A percentile compares a stretch with the other conserved stretches of the same genome.
Evolutionary conservation across 1,140 invertebrate species (phyloP).

Genomic region (Drosophila erecta): DNA sequence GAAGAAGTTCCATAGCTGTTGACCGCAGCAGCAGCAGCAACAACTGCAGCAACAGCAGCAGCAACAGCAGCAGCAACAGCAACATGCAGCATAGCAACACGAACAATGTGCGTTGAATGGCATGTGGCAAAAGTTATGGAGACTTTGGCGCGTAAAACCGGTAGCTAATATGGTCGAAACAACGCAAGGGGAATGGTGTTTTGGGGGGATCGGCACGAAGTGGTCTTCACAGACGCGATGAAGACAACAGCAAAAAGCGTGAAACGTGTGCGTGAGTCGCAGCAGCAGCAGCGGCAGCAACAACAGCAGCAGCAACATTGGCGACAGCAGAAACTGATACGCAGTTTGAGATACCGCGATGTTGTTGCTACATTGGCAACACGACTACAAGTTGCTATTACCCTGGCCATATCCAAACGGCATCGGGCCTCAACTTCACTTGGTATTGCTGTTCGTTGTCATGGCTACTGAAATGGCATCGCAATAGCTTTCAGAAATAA

Average conservation of each 20-base stretch:
- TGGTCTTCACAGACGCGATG: conserved; percentile 21
- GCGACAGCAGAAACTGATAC: conserved; percentile 55
- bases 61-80: conserved; percentile 32
- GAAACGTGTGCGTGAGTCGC: conserved; percentile 67
- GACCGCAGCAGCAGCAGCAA: conserved; percentile 40
- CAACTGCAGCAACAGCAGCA: conserved; percentile 11
- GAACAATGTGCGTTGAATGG: conserved; percentile 57
- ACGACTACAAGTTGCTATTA: conserved; percentile 55
- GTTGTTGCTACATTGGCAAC: conserved; percentile 46
- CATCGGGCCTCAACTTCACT: conserved; percentile 40
- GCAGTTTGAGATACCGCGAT: conserved; percentile 52
- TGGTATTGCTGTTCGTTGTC: conserved; percentile 43
- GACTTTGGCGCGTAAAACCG: conserved; percentile 80
- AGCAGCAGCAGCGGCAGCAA: conserved; percentile 16
- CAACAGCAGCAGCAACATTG: conserved; percentile 28
- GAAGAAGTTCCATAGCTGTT: conserved; percentile 53
- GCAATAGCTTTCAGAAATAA: conserved; percentile 2
- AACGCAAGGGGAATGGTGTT: not conserved
- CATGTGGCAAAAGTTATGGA: conserved; percentile 79
- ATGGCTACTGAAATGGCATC: conserved; percentile 32
- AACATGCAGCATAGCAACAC: conserved; percentile 48
- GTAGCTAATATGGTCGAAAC: conserved; percentile 73
- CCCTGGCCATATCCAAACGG: conserved; percentile 37
- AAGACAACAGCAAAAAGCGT: conserved; percentile 64
- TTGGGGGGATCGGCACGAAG: conserved; percentile 17